These are phyloP conservation scores for Cheiracanthium punctorium DNA, from an alignment of 2,888 invertebrate genomes.

Conservation along the genomic window DNA sequence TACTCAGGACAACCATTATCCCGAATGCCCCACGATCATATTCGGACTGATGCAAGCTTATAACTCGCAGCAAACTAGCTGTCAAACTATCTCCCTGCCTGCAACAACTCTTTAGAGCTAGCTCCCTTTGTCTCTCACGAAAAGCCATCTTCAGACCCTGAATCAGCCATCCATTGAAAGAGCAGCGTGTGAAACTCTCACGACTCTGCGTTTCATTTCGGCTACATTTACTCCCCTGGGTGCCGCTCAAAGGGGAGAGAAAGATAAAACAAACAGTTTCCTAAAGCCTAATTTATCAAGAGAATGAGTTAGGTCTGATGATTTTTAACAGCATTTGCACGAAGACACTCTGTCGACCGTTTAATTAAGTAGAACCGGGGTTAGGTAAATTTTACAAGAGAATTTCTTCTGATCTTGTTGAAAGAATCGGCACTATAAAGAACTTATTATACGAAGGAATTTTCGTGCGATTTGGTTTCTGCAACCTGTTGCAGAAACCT, in stretches of 20 bases:
- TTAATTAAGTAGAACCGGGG: too few relatives aligned
- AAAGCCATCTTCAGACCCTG: conserved; percentile 6
- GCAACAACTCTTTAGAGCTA: conserved; percentile 23
- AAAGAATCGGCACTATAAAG: too few relatives aligned
- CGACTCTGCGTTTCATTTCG: conserved; percentile 25
- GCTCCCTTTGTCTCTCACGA: conserved; percentile 39
- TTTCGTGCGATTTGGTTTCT: too few relatives aligned
- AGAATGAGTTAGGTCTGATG: neutral
- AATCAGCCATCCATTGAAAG: conserved; percentile 54
- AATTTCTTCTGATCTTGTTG: too few relatives aligned
- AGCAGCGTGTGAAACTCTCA: conserved; percentile 58
- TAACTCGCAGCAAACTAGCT: neutral
- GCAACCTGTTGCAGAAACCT: too few relatives aligned
- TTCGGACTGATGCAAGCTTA: neutral
- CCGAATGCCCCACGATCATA: neutral
- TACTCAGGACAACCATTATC: neutral
- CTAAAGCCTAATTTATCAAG: neutral
- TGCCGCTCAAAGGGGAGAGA: neutral
- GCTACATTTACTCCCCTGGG: conserved; percentile 36
- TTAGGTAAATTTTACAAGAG: too few relatives aligned
- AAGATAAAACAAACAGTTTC: neutral
- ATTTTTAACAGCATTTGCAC: too few relatives aligned
- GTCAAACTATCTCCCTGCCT: neutral
- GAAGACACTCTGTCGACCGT: too few relatives aligned
- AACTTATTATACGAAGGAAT: too few relatives aligned